These are phyloP conservation scores for Asarcornis scutulata DNA, from an alignment of 2,113 vertebrate species.

Conservation along the genomic window DNA sequence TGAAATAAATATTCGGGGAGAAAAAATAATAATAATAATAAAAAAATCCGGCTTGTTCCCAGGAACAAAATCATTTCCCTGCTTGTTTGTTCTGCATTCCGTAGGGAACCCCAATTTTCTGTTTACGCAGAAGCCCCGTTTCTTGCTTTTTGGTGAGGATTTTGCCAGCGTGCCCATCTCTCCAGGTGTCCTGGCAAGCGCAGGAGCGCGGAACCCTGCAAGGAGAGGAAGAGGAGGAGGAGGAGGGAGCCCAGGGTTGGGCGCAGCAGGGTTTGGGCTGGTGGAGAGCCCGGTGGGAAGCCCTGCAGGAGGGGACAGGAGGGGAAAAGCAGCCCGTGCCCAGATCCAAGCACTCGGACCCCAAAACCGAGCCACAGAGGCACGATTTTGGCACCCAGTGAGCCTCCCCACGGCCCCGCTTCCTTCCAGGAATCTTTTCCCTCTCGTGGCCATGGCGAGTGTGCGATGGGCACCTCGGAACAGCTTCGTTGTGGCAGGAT, in stretches of 20 bases:
- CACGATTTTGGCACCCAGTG: accelerated
- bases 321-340: not conserved
- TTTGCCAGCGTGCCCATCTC: too few species aligned
- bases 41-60: slow-evolving; percentile 57
- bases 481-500: slow-evolving; percentile 1
- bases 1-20: slow-evolving; percentile 71
- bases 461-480: not conserved
- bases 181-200: accelerated
- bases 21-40: too few species aligned
- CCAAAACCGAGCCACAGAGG: accelerated
- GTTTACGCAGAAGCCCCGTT: too few species aligned
- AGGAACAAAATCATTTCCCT: not conserved
- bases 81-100: not conserved
- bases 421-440: not conserved
- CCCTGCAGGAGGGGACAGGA: not conserved
- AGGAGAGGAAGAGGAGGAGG: not conserved
- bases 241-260: not conserved
- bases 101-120: too few species aligned
- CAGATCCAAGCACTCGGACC: too few species aligned
- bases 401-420: accelerated
- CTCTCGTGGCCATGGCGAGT: not conserved
- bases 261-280: not conserved
- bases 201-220: not conserved
- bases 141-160: too few species aligned
- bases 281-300: not conserved